These are phyloP conservation scores for Himalopsyche japonica DNA, from an alignment of 2,888 invertebrate genomes.

Conservation along the genomic window DNA sequence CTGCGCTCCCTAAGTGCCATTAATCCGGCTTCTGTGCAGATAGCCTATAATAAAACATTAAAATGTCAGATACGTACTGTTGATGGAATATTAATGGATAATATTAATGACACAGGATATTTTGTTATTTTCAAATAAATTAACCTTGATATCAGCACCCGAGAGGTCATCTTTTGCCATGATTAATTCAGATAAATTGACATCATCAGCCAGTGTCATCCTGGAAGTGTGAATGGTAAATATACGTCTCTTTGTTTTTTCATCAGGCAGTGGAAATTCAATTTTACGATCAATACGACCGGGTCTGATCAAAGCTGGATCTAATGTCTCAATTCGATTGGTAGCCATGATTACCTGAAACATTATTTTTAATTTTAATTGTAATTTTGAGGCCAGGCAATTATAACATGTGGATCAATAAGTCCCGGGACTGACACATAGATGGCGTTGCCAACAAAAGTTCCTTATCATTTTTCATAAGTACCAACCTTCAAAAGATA, in stretches of 20 bases:
- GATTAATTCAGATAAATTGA: conserved; percentile 94
- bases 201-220: conserved; percentile 97
- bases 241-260: conserved; percentile 93
- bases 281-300: conserved; percentile 99
- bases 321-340: conserved; percentile 97
- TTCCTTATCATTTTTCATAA: no score
- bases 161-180: conserved; percentile 99
- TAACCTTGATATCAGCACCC: conserved; percentile 91
- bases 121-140: conserved; percentile 2
- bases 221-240: conserved; percentile 98
- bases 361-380: no score
- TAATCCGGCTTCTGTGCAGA: conserved; percentile 98
- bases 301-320: conserved; percentile 94
- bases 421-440: no score
- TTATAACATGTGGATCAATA: no score
- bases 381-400: no score
- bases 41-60: conserved; percentile 69
- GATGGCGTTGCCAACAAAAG: no score
- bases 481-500: no score
- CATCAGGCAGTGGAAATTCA: conserved; percentile 99
- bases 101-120: background rate
- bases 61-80: background rate
- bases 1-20: conserved; percentile 96
- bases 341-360: conserved; percentile 95
- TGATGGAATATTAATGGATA: background rate